A percentile compares a stretch with the other conserved stretches of the same genome.
Conservation (phyloP, 2,888 invertebrate species). For the Xestia ashworthii region DNA sequence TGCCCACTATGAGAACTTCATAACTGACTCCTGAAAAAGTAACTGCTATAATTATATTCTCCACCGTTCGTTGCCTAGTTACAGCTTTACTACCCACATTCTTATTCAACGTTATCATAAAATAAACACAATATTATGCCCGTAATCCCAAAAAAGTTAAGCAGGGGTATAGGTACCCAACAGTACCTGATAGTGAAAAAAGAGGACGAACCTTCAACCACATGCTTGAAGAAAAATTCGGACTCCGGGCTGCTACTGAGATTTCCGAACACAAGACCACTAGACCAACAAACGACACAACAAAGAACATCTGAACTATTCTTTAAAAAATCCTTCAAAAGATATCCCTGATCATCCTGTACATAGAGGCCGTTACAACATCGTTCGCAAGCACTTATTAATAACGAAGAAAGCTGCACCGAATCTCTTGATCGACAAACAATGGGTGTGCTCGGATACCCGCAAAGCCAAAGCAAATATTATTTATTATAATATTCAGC, state of each 20-base stretch:
- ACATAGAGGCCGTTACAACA: constrained; percentile 79
- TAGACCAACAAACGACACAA: not conserved
- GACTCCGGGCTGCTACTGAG: no score
- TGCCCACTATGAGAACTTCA: not conserved
- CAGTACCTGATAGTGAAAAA: no score
- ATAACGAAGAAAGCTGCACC: constrained; percentile 88
- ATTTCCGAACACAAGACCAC: not conserved
- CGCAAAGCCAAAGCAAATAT: constrained; percentile 77
- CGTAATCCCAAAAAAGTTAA: no score
- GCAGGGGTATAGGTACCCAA: no score
- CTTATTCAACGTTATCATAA: not conserved
- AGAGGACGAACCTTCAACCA: no score
- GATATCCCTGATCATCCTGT: constrained; percentile 75
- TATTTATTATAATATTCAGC: constrained; percentile 68
- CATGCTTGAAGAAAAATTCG: no score
- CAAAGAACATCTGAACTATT: not conserved
- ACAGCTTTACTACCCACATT: not conserved
- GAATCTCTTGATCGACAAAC: constrained; percentile 87
- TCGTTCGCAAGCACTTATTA: constrained; percentile 88
- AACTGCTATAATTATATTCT: not conserved
- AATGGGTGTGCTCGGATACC: constrained; percentile 82
- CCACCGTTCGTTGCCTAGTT: not conserved
- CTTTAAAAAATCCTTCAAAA: not conserved
- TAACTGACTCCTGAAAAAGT: not conserved
- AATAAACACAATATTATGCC: not conserved